Evolutionary conservation across 2,888 invertebrate genomes (phyloP).

Genomic region (Dasysyrphus albostriatus): DNA sequence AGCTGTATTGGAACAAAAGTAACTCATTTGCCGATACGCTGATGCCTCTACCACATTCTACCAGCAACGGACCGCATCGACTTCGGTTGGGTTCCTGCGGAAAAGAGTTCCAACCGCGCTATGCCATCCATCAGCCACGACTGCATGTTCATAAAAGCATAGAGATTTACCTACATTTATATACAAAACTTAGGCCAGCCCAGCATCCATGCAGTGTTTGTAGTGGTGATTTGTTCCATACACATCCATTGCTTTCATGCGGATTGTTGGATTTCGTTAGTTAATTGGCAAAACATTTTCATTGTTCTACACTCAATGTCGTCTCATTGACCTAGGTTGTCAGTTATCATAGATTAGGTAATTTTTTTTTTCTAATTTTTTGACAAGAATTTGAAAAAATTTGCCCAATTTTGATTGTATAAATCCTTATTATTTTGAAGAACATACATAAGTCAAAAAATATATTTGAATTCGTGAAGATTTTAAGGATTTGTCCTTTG

Average conservation of each 20-base stretch:
- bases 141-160: not conserved
- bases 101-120: conserved; percentile 16
- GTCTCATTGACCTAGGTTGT: not conserved
- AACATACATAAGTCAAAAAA: too few species aligned
- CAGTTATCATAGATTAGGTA: too few species aligned
- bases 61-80: conserved; percentile 2
- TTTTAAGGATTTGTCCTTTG: too few species aligned
- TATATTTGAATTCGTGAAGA: too few species aligned
- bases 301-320: conserved; percentile 39
- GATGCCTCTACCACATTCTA: not conserved
- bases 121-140: not conserved
- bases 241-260: conserved; percentile 39
- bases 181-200: conserved; percentile 7
- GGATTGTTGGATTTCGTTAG: conserved; percentile 55
- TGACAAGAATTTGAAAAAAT: too few species aligned
- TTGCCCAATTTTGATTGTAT: too few species aligned
- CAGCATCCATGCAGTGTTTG: conserved; percentile 15
- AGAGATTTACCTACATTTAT: not conserved
- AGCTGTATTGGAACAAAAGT: conserved; percentile 20
- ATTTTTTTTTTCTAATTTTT: too few species aligned
- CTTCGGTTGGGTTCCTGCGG: conserved; percentile 46
- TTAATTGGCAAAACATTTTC: conserved; percentile 69
- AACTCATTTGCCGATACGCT: conserved; percentile 36
- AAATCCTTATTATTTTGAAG: too few species aligned
- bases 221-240: conserved; percentile 13